Evolutionary conservation across 2,888 invertebrate species (phyloP).

Genomic region (Artemia sinica): DNA sequence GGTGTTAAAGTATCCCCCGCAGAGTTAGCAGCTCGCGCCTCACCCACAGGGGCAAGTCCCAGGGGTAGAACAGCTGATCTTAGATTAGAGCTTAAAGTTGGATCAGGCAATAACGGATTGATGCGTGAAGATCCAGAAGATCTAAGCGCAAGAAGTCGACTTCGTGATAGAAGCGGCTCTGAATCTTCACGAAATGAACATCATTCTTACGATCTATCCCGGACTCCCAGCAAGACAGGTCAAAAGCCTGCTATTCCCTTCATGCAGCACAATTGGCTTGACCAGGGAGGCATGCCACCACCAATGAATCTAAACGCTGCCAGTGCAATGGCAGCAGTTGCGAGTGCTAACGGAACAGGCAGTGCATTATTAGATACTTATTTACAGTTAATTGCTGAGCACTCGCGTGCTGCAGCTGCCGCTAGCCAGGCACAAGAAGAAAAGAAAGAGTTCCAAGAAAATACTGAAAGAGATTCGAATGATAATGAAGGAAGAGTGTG

Average conservation of each 20-base stretch:
- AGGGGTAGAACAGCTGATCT: conserved; percentile 40
- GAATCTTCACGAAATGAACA: neutral
- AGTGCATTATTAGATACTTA: conserved; percentile 70
- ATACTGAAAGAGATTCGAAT: conserved; percentile 1
- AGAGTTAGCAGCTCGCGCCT: conserved; percentile 62
- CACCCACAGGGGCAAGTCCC: conserved; percentile 47
- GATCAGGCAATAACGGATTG: conserved; percentile 33
- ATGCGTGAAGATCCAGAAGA: conserved; percentile 47
- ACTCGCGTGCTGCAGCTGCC: conserved; percentile 44
- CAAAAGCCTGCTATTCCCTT: conserved; percentile 15
- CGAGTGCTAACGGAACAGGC: conserved; percentile 37
- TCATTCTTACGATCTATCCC: neutral
- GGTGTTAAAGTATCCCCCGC: conserved; percentile 56
- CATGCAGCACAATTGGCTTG: conserved; percentile 14
- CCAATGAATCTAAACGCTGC: conserved; percentile 12
- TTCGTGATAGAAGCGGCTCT: conserved; percentile 3
- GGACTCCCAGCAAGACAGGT: neutral
- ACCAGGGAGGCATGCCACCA: conserved; percentile 13
- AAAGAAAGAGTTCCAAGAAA: neutral
- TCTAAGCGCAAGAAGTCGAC: conserved; percentile 43
- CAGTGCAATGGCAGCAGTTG: conserved; percentile 16
- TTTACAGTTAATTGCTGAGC: conserved; percentile 69
- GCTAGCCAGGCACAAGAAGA: conserved; percentile 29
- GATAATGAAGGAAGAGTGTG: conserved; percentile 8
- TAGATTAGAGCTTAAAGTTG: conserved; percentile 45